Percentiles rank a stretch among this genome's conserved stretches.
Conservation (phyloP, 2,797 vertebrate genomes). For the Enteromius trimaculatus region DNA sequence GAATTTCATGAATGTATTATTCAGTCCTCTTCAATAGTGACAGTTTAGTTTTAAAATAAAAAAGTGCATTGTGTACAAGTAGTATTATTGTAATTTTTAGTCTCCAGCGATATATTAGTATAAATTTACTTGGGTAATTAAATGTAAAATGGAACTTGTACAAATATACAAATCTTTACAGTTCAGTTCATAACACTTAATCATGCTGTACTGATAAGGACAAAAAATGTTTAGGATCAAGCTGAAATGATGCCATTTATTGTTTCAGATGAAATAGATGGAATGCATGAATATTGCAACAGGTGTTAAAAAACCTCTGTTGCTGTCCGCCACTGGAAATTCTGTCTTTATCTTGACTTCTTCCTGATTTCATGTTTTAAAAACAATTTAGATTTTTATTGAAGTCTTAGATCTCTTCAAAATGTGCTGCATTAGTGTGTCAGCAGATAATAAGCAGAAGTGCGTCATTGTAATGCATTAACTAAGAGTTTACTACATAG, state of each 20-base stretch:
- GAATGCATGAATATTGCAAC: background rate
- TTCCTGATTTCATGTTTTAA: background rate
- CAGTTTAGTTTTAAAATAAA: background rate
- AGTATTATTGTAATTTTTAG: background rate
- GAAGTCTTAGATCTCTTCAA: background rate
- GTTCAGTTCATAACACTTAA: background rate
- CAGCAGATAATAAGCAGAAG: background rate
- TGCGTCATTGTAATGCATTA: background rate
- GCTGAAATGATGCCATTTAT: background rate
- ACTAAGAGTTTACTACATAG: background rate
- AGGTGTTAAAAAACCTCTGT: background rate
- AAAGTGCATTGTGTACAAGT: background rate
- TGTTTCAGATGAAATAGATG: background rate
- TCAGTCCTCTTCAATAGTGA: background rate
- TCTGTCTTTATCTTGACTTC: background rate
- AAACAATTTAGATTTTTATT: background rate
- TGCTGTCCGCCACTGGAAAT: background rate
- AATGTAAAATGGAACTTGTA: background rate
- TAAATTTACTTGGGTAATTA: background rate
- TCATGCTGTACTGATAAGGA: background rate
- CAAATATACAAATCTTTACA: background rate
- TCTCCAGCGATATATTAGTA: background rate
- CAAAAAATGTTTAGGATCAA: background rate
- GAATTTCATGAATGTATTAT: background rate
- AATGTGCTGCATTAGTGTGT: slow-evolving; percentile 7